Evolutionary conservation across 2,888 invertebrate genomes (phyloP).

Genomic region (Fragum sueziense): DNA sequence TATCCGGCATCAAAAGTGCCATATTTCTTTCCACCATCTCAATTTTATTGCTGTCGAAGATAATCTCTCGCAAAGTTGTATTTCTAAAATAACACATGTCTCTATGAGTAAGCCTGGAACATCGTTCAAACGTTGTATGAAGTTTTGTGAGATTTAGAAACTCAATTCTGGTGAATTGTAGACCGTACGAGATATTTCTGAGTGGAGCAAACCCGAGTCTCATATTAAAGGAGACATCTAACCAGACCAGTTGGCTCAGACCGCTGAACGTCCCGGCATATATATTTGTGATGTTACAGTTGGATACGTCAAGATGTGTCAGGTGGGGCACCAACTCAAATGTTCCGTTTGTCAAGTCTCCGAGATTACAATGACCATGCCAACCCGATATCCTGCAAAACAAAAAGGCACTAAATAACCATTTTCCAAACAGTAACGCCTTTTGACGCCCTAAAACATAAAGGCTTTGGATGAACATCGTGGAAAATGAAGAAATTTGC

Average conservation of each 20-base stretch:
- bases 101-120: conserved; percentile 7
- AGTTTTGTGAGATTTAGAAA: conserved; percentile 37
- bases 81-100: conserved; percentile 49
- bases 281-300: background rate
- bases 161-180: conserved; percentile 46
- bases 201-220: conserved; percentile 32
- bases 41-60: conserved; percentile 36
- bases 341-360: background rate
- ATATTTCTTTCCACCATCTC: conserved; percentile 31
- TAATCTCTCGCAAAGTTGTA: conserved; percentile 38
- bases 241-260: background rate
- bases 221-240: conserved; percentile 47
- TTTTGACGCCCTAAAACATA: no score
- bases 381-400: background rate
- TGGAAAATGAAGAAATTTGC: no score
- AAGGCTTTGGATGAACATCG: no score
- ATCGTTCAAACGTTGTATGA: conserved; percentile 38
- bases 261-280: background rate
- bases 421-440: no score
- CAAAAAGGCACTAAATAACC: no score
- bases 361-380: background rate
- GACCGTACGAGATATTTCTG: conserved; percentile 42
- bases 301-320: background rate
- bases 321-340: background rate
- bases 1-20: conserved; percentile 16